phyloP scores from a whole-genome alignment of 2,888 invertebrate genomes.

The Pandemis heparana region DNA sequence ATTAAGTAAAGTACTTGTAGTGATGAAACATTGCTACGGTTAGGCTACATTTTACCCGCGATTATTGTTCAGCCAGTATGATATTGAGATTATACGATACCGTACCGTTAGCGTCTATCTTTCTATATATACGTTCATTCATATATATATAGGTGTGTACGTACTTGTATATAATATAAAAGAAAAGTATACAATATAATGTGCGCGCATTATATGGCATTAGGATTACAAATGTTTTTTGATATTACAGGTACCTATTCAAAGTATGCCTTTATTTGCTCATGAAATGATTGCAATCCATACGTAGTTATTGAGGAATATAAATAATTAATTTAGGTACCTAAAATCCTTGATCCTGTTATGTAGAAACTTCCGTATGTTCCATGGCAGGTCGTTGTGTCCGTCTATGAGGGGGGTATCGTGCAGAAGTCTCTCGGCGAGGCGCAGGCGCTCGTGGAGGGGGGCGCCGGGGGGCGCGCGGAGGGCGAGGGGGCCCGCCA shows the following conservation, averaged over 20 bases:
- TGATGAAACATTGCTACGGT: neutral
- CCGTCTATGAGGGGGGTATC: slow-evolving; percentile 93
- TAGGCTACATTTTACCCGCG: neutral
- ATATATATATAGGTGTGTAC: neutral
- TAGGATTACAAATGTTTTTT: too few species aligned
- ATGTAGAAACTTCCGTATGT: slow-evolving; percentile 95
- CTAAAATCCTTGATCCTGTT: slow-evolving; percentile 94
- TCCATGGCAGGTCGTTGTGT: slow-evolving; percentile 97
- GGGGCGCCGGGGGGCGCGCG: slow-evolving; percentile 92
- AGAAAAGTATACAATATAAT: neutral
- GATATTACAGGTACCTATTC: too few species aligned
- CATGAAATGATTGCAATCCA: too few species aligned
- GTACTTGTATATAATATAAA: slow-evolving; percentile 11
- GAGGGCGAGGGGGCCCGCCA: slow-evolving; percentile 92
- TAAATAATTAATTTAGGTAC: slow-evolving; percentile 62
- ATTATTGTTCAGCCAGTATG: neutral
- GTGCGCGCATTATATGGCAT: too few species aligned
- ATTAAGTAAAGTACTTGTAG: neutral
- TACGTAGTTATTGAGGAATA: neutral
- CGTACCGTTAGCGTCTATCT: neutral
- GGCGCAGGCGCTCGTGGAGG: slow-evolving; percentile 90
- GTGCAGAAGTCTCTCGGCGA: slow-evolving; percentile 90
- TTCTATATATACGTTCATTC: neutral
- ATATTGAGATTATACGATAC: neutral
- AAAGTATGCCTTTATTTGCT: too few species aligned